These are phyloP conservation scores for Leptothorax acervorum DNA, from an alignment of 2,888 invertebrate genomes.

Conservation along the genomic window DNA sequence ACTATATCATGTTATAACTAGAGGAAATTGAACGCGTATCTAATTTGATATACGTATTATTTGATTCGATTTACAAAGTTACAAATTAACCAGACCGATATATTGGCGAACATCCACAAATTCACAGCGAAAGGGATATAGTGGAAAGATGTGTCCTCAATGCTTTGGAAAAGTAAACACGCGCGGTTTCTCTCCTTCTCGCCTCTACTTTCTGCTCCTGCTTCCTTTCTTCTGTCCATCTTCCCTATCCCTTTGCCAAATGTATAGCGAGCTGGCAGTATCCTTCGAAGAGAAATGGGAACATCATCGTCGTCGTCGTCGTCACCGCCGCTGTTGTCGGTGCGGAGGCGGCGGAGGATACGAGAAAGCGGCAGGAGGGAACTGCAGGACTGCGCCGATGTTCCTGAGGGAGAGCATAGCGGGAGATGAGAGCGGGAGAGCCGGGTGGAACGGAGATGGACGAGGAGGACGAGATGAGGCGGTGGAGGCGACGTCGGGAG, in stretches of 20 bases:
- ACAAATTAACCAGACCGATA: background rate
- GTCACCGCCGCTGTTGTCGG: conserved; percentile 37
- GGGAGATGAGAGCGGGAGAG: conserved; percentile 41
- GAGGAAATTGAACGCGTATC: background rate
- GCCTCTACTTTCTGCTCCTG: background rate
- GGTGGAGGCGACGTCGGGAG: conserved; percentile 66
- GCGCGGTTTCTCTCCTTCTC: background rate
- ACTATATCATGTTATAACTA: background rate
- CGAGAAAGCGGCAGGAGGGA: conserved; percentile 47
- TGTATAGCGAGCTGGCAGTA: conserved; percentile 29
- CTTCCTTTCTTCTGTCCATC: conserved; percentile 32
- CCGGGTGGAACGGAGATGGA: conserved; percentile 32
- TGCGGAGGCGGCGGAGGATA: conserved; percentile 23
- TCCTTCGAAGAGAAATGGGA: conserved; percentile 46
- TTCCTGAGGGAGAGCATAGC: conserved; percentile 69
- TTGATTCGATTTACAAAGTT: conserved; percentile 7
- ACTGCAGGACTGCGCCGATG: conserved; percentile 73
- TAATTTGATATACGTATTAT: background rate
- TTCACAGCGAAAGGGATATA: background rate
- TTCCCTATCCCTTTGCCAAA: conserved; percentile 31
- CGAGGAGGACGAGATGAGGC: conserved; percentile 48
- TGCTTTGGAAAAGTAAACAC: conserved; percentile 25
- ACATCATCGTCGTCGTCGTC: conserved; percentile 48
- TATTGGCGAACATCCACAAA: background rate
- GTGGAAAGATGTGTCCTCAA: background rate